Conservation (phyloP, 2,797 vertebrate species). For the Aldrovandia affinis region DNA sequence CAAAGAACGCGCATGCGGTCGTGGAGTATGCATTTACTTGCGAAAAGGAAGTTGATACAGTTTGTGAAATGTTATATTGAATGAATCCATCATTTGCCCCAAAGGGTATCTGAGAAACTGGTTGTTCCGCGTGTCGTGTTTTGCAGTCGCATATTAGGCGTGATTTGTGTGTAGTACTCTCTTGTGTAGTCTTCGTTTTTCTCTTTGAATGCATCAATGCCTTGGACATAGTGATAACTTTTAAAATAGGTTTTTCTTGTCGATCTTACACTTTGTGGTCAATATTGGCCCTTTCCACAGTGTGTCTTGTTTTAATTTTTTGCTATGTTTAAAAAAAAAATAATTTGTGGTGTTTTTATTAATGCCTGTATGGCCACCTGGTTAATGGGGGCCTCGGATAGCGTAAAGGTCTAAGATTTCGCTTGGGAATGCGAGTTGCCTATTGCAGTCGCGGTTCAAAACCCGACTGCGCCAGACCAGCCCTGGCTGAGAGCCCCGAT, state of each 20-base stretch:
- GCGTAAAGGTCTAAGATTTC: too few species aligned
- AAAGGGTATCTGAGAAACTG: not conserved
- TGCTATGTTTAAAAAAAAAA: not conserved
- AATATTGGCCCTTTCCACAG: not conserved
- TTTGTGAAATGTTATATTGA: not conserved
- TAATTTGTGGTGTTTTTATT: not conserved
- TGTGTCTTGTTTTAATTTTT: not conserved
- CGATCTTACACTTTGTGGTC: not conserved
- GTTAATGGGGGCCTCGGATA: too few species aligned
- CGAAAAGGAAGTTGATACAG: not conserved
- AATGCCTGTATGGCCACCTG: not conserved
- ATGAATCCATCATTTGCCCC: conserved; percentile 7
- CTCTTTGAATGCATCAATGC: not conserved
- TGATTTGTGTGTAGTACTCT: not conserved
- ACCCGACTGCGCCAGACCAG: too few species aligned
- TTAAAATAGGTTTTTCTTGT: not conserved
- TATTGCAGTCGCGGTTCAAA: too few species aligned
- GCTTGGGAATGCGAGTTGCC: too few species aligned
- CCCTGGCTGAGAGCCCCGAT: too few species aligned
- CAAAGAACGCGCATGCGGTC: not conserved
- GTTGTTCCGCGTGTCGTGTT: not conserved
- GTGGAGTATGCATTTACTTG: not conserved
- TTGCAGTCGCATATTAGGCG: not conserved
- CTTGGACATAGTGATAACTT: not conserved
- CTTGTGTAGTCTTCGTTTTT: too few species aligned